Percentiles rank a stretch among this genome's conserved stretches.
Conservation (phyloP, 1,140 invertebrate genomes). For the Sitobion miscanthi region DNA sequence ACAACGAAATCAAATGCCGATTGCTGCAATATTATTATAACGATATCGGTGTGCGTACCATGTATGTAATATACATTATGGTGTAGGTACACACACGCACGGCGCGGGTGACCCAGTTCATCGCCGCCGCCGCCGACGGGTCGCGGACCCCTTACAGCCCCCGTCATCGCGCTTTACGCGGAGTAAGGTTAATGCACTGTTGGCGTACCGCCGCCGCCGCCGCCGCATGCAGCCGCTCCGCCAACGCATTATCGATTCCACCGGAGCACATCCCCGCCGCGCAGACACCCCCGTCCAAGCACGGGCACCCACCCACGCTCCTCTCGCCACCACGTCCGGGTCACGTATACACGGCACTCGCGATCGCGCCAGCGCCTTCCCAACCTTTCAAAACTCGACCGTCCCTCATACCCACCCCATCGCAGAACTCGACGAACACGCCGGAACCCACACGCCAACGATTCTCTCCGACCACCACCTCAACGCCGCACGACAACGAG, state of each 20-base stretch:
- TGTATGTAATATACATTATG: neutral
- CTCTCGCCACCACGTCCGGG: neutral
- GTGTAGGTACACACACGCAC: neutral
- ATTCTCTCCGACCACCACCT: neutral
- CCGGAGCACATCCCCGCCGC: neutral
- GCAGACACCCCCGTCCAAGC: neutral
- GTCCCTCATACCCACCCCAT: neutral
- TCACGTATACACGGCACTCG: neutral
- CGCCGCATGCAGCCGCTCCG: conserved; percentile 52
- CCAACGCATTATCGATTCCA: conserved; percentile 56
- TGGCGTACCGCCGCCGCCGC: conserved; percentile 13
- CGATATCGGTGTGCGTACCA: neutral
- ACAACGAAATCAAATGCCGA: neutral
- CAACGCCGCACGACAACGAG: neutral
- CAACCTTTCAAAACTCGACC: conserved; percentile 5
- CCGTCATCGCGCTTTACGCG: neutral
- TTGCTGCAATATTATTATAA: neutral
- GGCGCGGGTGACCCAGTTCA: conserved; percentile 33
- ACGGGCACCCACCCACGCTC: neutral
- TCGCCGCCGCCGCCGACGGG: neutral
- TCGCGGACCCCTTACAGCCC: neutral
- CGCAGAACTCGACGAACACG: neutral
- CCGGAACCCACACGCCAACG: neutral
- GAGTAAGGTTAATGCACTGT: conserved; percentile 52
- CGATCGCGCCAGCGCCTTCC: neutral